Conservation (phyloP, 2,888 invertebrate genomes). For the Drosophila phalerata region DNA sequence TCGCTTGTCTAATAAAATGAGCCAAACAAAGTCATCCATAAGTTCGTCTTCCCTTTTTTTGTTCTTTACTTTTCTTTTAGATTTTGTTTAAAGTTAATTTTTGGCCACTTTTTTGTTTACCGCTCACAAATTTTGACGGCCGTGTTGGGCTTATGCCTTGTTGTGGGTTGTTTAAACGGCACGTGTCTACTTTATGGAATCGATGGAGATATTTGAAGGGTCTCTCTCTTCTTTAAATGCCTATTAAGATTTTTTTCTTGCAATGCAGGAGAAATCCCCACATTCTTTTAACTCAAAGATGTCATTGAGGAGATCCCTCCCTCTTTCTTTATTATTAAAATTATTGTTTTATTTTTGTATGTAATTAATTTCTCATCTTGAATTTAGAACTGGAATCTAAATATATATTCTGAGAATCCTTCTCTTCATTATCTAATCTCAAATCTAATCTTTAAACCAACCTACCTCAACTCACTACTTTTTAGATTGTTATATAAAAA, state of each 20-base stretch:
- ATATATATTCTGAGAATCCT: background rate
- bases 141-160: slow-evolving; percentile 2
- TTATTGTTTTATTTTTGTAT: too few relatives aligned
- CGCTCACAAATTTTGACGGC: slow-evolving; percentile 5
- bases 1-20: slow-evolving; percentile 50
- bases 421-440: background rate
- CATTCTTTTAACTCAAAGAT: background rate
- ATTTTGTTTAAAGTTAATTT: slow-evolving; percentile 44
- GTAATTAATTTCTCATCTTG: too few relatives aligned
- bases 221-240: background rate
- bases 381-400: too few relatives aligned
- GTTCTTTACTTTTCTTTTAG: background rate
- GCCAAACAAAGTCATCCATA: slow-evolving; percentile 31
- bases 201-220: background rate
- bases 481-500: background rate
- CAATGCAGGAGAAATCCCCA: background rate
- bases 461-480: background rate
- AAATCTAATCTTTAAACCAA: too few relatives aligned
- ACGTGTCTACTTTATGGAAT: slow-evolving; percentile 10
- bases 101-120: slow-evolving; percentile 18
- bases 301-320: background rate
- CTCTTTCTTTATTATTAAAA: too few relatives aligned
- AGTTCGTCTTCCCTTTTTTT: slow-evolving; percentile 13
- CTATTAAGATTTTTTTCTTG: background rate
- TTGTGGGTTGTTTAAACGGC: slow-evolving; percentile 7